Evolutionary conservation across 2,888 invertebrate species (phyloP).

Genomic region (Papilio gigon): DNA sequence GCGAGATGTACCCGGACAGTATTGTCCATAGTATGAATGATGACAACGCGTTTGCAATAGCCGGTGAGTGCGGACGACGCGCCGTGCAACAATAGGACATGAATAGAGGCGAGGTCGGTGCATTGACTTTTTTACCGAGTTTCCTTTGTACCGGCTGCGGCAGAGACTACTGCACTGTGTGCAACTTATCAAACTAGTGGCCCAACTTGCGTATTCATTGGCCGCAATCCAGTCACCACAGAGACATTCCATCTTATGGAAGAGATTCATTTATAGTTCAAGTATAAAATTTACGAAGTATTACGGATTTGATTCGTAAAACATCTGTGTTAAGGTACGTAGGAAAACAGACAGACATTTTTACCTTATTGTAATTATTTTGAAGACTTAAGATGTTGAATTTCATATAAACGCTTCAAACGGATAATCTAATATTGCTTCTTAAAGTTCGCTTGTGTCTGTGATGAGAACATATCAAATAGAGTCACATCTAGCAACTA

Average conservation of each 20-base stretch:
- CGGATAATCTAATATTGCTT: too few species aligned
- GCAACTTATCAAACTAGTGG: constrained; percentile 45
- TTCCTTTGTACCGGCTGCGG: constrained; percentile 33
- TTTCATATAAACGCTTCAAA: too few species aligned
- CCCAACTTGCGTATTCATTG: constrained; percentile 54
- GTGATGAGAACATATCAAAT: background rate
- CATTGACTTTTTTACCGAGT: constrained; percentile 40
- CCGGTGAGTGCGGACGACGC: background rate
- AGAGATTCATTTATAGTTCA: background rate
- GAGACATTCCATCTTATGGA: constrained; percentile 4
- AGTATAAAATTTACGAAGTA: background rate
- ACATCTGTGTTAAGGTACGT: too few species aligned
- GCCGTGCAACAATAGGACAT: constrained; percentile 1
- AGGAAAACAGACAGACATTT: too few species aligned
- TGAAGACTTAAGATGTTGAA: too few species aligned
- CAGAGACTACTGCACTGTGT: constrained; percentile 37
- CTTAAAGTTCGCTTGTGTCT: background rate
- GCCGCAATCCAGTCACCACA: constrained; percentile 48
- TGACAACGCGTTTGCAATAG: background rate
- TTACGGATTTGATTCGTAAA: too few species aligned
- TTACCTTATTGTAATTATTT: too few species aligned
- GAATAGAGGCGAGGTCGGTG: constrained; percentile 26
- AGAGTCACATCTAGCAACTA: constrained; percentile 19
- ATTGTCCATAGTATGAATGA: background rate
- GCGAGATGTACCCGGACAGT: too few species aligned